These are phyloP conservation scores for Synergus japonicus DNA, from an alignment of 2,888 invertebrate species.

Conservation along the genomic window DNA sequence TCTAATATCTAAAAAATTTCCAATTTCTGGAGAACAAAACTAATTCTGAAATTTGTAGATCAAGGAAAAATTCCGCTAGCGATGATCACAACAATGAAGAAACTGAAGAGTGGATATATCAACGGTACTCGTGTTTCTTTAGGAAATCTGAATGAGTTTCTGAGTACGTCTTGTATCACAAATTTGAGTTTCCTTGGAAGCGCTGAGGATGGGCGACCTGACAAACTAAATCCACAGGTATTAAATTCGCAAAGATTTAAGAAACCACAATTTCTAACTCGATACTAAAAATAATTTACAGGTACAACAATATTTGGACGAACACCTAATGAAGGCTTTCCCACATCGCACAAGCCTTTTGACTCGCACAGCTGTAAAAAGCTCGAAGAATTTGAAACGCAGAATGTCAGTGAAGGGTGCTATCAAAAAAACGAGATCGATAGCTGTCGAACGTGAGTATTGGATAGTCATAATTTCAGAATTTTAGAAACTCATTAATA, in stretches of 20 bases:
- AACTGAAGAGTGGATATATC: conserved; percentile 98
- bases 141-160: conserved; percentile 95
- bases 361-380: conserved; percentile 78
- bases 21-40: neutral
- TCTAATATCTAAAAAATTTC: neutral
- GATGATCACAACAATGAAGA: conserved; percentile 98
- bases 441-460: conserved; percentile 91
- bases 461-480: conserved; percentile 31
- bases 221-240: conserved; percentile 79
- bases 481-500: conserved; percentile 46
- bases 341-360: conserved; percentile 85
- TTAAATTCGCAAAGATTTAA: neutral
- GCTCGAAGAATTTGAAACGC: conserved; percentile 80
- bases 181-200: conserved; percentile 97
- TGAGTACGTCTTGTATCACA: conserved; percentile 98
- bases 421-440: conserved; percentile 95
- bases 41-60: conserved; percentile 79
- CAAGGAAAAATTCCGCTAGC: conserved; percentile 94
- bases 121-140: conserved; percentile 98
- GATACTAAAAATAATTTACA: conserved; percentile 64
- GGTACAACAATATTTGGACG: conserved; percentile 92
- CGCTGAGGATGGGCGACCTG: conserved; percentile 94
- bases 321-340: conserved; percentile 89
- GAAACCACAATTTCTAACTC: neutral
- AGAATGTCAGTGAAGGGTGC: conserved; percentile 95